Base-by-base conservation (phyloP, 2,888 invertebrate genomes). In the Pseudococcus viburni region DNA sequence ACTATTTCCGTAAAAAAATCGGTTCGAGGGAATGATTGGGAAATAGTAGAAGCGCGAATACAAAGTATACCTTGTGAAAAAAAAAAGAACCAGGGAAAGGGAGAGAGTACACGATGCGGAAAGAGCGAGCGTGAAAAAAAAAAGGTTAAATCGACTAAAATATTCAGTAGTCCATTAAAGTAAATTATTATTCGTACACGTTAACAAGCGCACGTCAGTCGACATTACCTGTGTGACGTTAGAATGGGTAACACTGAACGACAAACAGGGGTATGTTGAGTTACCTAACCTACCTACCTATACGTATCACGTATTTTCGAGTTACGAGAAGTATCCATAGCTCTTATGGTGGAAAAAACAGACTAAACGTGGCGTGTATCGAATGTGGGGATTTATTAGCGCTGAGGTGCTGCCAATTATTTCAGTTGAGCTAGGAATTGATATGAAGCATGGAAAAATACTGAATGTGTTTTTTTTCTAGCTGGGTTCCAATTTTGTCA, bases 111-210 rank as follows among this genome's bases (percentile, higher is more conserved):
- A 12, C 12, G 64, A 64, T 6, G 64, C 22, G 64, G 22, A 64
- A 64, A 22, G 22, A 64, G 19, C 64, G 22, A 19, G 22, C 64
- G 22, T 19, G 22, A 64, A 64, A 64, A 64, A 64, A n/a, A 64
- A 64, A 64, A 22, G 22, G 64, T 64, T 64, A 64, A 64, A 64
- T 64, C 64, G 64, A 64, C 22, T 64, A 64, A 64, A 64, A 64
- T 64, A 64, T 64, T 64, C 64, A 64, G 64, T 22, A 64, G 64
- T 64, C 64, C 64, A 64, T 64, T 64, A 64, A 64, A 64, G 64
- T 22, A 64, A 64, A 64, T 64, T 64, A 64, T 64, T 64, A 64
- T 64, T 64, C 64, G 64, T 64, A 64, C 64, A 22, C 22, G 22
- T 64, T 64, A 64, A 64, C 64, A 22, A 64, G 64, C 64, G 9